Percentiles rank a stretch among this genome's conserved stretches.
phyloP scores from a whole-genome alignment of 2,888 invertebrate genomes.

The Cerceris ruficornis region DNA sequence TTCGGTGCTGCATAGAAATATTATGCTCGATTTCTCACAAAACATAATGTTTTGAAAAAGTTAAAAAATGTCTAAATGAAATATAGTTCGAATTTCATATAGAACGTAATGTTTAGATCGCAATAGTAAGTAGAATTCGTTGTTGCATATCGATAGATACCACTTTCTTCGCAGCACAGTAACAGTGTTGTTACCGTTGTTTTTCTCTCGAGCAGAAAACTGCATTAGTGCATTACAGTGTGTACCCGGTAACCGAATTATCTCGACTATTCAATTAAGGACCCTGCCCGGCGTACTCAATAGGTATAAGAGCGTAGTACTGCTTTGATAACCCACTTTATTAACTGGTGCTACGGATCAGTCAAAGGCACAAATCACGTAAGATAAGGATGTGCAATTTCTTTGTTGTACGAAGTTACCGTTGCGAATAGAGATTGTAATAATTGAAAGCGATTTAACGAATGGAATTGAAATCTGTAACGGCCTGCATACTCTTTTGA shows the following conservation, averaged over 20 bases:
- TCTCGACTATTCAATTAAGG: conserved; percentile 49
- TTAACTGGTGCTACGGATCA: conserved; percentile 28
- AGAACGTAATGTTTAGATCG: too few species aligned
- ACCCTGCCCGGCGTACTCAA: conserved; percentile 30
- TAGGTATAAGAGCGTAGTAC: conserved; percentile 45
- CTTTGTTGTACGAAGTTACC: not conserved
- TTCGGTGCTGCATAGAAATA: too few species aligned
- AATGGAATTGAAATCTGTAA: too few species aligned
- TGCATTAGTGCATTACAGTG: conserved; percentile 57
- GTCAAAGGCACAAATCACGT: conserved; percentile 20
- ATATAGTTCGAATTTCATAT: too few species aligned
- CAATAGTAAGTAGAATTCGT: too few species aligned
- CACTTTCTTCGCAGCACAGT: not conserved
- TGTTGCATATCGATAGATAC: not conserved
- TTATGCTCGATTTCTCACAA: too few species aligned
- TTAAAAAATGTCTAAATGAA: too few species aligned
- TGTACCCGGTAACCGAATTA: conserved; percentile 49
- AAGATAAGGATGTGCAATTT: conserved; percentile 15
- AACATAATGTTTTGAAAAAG: too few species aligned
- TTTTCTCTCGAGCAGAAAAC: conserved; percentile 50
- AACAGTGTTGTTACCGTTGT: conserved; percentile 16
- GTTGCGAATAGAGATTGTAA: too few species aligned
- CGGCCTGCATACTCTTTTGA: too few species aligned
- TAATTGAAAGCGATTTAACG: too few species aligned
- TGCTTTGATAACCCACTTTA: conserved; percentile 48